Percentiles rank a stretch among this genome's conserved stretches.
Evolutionary conservation across 2,797 vertebrate genomes (phyloP).

Genomic region (Chloroceryle inda): DNA sequence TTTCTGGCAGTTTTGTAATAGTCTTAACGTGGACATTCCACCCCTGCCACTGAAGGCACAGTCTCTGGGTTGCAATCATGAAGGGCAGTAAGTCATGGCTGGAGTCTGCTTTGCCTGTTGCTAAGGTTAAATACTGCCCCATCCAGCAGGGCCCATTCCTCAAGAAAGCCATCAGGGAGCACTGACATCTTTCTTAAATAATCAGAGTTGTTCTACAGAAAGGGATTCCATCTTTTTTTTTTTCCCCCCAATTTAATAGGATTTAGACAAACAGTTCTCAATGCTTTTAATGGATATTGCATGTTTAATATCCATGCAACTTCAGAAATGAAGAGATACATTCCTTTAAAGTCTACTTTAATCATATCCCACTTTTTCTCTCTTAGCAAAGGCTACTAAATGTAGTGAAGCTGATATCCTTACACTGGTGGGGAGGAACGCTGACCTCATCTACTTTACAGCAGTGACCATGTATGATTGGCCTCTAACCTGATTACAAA

Average conservation of each 20-base stretch:
- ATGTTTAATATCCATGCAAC: neutral
- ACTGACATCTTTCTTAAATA: neutral
- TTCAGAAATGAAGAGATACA: neutral
- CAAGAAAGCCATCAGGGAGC: neutral
- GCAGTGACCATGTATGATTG: neutral
- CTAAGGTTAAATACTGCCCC: neutral
- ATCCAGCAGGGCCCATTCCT: neutral
- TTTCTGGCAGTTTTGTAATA: neutral
- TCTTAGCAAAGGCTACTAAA: neutral
- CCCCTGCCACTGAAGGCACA: neutral
- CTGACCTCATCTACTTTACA: slow-evolving; percentile 41
- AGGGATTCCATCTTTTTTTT: neutral
- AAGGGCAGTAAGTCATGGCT: neutral
- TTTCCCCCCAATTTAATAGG: neutral
- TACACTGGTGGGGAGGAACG: neutral
- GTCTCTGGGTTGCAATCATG: neutral
- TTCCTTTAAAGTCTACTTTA: slow-evolving; percentile 13
- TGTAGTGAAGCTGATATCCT: slow-evolving; percentile 27
- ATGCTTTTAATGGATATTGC: neutral
- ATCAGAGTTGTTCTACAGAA: neutral
- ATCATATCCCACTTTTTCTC: neutral
- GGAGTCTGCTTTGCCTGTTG: neutral
- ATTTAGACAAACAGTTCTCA: neutral
- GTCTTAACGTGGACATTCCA: neutral
- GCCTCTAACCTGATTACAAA: slow-evolving; percentile 67